A percentile compares a stretch with the other conserved stretches of the same genome.
These are phyloP conservation scores for Sinopyrophorus schimmeli DNA, from an alignment of 2,888 invertebrate genomes.

Conservation along the genomic window DNA sequence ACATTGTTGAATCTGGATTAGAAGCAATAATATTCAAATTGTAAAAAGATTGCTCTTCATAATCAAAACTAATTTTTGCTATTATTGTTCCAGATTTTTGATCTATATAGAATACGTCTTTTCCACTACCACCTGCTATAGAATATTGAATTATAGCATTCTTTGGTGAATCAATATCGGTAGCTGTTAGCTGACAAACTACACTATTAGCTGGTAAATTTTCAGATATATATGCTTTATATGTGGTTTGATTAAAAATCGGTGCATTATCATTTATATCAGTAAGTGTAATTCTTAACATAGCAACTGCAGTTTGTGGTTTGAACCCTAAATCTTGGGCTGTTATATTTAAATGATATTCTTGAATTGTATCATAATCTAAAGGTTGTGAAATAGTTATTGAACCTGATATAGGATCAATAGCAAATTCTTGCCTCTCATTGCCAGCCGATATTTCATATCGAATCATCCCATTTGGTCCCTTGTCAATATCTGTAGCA, in stretches of 20 bases:
- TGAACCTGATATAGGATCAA: slow-evolving; percentile 76
- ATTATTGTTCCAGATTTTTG: slow-evolving; percentile 74
- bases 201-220: slow-evolving; percentile 76
- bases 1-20: slow-evolving; percentile 85
- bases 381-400: slow-evolving; percentile 78
- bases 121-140: slow-evolving; percentile 75
- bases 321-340: slow-evolving; percentile 86
- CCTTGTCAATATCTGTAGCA: slow-evolving; percentile 83
- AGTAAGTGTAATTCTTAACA: slow-evolving; percentile 81
- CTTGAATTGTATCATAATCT: slow-evolving; percentile 85
- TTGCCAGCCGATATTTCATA: slow-evolving; percentile 86
- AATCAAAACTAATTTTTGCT: slow-evolving; percentile 80
- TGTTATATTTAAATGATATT: slow-evolving; percentile 84
- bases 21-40: slow-evolving; percentile 77
- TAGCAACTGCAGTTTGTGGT: slow-evolving; percentile 74
- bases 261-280: slow-evolving; percentile 96
- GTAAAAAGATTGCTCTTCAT: slow-evolving; percentile 79
- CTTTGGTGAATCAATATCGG: slow-evolving; percentile 84
- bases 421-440: slow-evolving; percentile 75
- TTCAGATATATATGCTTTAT: slow-evolving; percentile 79
- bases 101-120: slow-evolving; percentile 77
- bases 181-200: slow-evolving; percentile 75
- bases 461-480: slow-evolving; percentile 86
- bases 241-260: slow-evolving; percentile 75
- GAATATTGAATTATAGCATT: slow-evolving; percentile 85